A percentile compares a stretch with the other conserved stretches of the same genome.
These are phyloP conservation scores for Daktulosphaira vitifoliae DNA, from an alignment of 1,140 invertebrate genomes.

Conservation along the genomic window DNA sequence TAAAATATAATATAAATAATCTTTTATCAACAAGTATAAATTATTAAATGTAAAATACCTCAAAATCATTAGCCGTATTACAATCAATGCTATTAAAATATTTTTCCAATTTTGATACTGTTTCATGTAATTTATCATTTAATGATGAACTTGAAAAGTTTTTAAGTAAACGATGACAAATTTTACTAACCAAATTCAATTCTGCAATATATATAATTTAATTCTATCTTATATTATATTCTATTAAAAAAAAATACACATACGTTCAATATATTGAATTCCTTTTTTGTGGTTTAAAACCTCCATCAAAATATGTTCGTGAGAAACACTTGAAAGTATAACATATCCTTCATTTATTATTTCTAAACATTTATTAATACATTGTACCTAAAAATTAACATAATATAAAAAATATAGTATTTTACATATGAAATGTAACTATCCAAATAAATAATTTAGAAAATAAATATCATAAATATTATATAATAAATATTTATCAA, in stretches of 20 bases:
- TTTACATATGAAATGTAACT: conserved; percentile 34
- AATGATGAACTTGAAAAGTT: not conserved
- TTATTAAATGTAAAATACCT: not conserved
- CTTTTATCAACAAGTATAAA: no score
- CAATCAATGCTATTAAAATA: not conserved
- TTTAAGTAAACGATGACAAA: conserved; percentile 12
- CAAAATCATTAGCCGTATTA: not conserved
- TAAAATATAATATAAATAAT: no score
- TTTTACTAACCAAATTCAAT: conserved; percentile 26
- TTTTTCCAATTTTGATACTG: not conserved
- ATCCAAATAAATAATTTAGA: no score
- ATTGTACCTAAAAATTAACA: conserved; percentile 35
- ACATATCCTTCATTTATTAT: conserved; percentile 36
- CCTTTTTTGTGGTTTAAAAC: conserved; percentile 36
- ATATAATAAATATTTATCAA: no score
- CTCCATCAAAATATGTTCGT: conserved; percentile 32
- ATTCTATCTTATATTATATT: not conserved
- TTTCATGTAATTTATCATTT: conserved; percentile 8
- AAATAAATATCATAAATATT: no score
- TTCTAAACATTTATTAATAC: conserved; percentile 39
- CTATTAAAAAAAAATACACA: not conserved
- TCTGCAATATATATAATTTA: not conserved
- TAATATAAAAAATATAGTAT: not conserved
- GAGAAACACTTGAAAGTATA: conserved; percentile 35
- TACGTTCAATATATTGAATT: conserved; percentile 25